These are phyloP conservation scores for Mesopsocus fuscifrons DNA, from an alignment of 2,888 invertebrate species.

Conservation along the genomic window DNA sequence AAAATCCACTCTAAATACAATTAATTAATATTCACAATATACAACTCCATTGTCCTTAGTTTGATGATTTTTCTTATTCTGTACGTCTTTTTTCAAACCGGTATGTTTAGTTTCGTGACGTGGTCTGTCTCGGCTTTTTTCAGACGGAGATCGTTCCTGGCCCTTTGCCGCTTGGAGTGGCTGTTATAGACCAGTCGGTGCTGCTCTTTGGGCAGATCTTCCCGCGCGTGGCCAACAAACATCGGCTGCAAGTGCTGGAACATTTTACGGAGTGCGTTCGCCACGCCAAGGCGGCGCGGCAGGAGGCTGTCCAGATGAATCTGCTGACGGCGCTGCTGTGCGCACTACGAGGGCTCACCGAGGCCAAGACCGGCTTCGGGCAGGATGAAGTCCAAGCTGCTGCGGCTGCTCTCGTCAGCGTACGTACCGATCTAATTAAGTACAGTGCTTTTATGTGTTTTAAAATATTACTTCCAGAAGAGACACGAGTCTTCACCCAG, in stretches of 20 bases:
- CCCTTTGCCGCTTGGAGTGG: constrained; percentile 81
- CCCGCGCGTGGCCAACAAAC: constrained; percentile 85
- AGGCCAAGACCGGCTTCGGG: constrained; percentile 66
- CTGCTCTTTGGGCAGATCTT: constrained; percentile 85
- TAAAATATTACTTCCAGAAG: constrained; percentile 7
- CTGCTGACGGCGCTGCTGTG: constrained; percentile 84
- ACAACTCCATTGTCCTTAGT: no score
- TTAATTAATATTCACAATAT: no score
- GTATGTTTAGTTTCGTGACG: no score
- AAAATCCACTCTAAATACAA: no score
- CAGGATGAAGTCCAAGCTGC: constrained; percentile 81
- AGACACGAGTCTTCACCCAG: constrained; percentile 12
- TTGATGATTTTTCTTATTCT: no score
- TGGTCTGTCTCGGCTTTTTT: no score
- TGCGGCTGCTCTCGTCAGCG: constrained; percentile 60
- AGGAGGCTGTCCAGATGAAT: constrained; percentile 92
- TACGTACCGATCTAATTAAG: constrained; percentile 26
- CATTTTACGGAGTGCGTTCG: constrained; percentile 91
- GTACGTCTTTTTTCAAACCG: no score
- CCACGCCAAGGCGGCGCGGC: constrained; percentile 78
- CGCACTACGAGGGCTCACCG: constrained; percentile 72
- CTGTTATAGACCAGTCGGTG: constrained; percentile 90
- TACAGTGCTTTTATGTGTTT: not conserved
- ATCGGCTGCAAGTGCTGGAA: constrained; percentile 91
- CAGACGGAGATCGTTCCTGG: constrained; percentile 47